Percentiles rank a stretch among this genome's conserved stretches.
Conservation (phyloP, 2,113 vertebrate genomes). For the Seriola quinqueradiata region DNA sequence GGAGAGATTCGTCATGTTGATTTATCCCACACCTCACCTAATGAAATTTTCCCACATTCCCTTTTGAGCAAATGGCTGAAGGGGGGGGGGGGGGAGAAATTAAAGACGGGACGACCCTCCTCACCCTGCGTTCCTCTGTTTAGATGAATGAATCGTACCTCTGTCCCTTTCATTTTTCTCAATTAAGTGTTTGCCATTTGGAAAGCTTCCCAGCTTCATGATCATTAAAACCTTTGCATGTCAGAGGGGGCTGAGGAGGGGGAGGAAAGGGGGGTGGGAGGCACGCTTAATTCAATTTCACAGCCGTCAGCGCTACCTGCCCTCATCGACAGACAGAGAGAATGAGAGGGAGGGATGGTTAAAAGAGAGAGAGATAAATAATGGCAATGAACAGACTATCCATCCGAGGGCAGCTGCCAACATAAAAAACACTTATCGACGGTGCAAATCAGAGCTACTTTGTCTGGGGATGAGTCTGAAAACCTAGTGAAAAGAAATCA, state of each 20-base stretch:
- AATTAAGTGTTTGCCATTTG: constrained; percentile 82
- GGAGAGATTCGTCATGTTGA: constrained; percentile 80
- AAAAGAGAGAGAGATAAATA: constrained; percentile 68
- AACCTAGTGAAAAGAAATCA: constrained; percentile 15
- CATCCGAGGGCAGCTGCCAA: constrained; percentile 42
- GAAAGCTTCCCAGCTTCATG: constrained; percentile 74
- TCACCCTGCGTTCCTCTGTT: constrained; percentile 46
- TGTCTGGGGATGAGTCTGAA: constrained; percentile 17
- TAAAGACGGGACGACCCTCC: constrained; percentile 56
- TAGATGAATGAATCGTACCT: constrained; percentile 78
- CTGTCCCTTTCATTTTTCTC: constrained; percentile 80
- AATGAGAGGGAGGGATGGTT: constrained; percentile 54
- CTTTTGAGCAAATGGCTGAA: constrained; percentile 62
- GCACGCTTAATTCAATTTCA: constrained; percentile 77
- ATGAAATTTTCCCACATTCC: constrained; percentile 80
- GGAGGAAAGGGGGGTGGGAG: constrained; percentile 32
- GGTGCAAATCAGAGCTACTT: constrained; percentile 32
- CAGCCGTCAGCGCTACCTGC: constrained; percentile 64
- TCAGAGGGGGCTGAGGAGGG: constrained; percentile 50
- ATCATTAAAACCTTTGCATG: constrained; percentile 81
- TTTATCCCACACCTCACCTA: constrained; percentile 76
- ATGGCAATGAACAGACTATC: constrained; percentile 68
- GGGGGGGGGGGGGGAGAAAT: constrained; percentile 45
- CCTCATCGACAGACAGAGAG: constrained; percentile 56
- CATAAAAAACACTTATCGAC: constrained; percentile 41